These are phyloP conservation scores for Caranx melampygus DNA, from an alignment of 2,113 vertebrate species.

Conservation along the genomic window DNA sequence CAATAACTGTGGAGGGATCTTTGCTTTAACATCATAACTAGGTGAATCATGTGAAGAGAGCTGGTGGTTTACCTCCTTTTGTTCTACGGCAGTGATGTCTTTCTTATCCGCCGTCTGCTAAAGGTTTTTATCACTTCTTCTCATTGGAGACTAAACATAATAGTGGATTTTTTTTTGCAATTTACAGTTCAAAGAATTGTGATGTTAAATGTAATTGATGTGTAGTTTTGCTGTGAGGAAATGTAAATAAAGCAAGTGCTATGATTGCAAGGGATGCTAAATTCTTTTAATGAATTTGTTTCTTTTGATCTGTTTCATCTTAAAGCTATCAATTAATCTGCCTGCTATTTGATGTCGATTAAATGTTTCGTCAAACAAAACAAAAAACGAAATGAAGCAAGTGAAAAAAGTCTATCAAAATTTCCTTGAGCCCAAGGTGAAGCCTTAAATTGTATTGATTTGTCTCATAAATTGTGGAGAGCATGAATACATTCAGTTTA, in stretches of 20 bases:
- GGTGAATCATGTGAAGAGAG: not conserved
- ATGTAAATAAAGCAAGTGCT: not conserved
- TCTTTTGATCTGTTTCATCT: not conserved
- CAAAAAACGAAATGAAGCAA: not conserved
- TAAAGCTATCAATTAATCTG: not conserved
- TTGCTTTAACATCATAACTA: constrained; percentile 2
- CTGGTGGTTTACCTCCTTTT: not conserved
- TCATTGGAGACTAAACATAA: not conserved
- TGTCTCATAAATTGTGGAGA: not conserved
- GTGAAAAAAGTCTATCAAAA: not conserved
- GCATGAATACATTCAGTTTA: not conserved
- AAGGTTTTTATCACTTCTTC: not conserved
- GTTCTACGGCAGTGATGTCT: not conserved
- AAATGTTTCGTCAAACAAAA: too few species aligned
- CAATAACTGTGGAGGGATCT: not conserved
- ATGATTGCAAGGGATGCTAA: not conserved
- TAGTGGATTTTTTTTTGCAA: too few species aligned
- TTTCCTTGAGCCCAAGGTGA: not conserved
- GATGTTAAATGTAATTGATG: too few species aligned
- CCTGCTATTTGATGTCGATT: not conserved
- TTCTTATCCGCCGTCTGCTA: not conserved
- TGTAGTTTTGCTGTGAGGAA: not conserved
- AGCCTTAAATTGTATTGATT: not conserved
- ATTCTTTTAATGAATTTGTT: not conserved
- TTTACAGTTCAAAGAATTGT: too few species aligned